phyloP scores from a whole-genome alignment of 1,140 invertebrate species.

The Tetramorium parvispinum region DNA sequence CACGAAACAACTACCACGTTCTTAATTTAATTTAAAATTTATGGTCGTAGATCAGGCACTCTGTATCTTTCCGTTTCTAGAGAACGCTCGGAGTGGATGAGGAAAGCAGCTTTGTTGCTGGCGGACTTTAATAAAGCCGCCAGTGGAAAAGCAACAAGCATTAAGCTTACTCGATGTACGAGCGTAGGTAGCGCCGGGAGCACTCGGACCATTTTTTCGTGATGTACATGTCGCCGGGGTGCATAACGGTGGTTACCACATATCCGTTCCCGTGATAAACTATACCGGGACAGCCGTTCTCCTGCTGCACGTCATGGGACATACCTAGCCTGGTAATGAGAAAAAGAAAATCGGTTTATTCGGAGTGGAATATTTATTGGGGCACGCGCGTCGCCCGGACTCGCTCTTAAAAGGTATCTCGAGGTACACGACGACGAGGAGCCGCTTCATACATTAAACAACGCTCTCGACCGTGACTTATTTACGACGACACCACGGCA shows the following conservation, averaged over 20 bases:
- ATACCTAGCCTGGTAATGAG: constrained; percentile 85
- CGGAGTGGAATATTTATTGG: constrained; percentile 48
- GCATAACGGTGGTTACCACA: constrained; percentile 73
- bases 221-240: constrained; percentile 68
- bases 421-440: constrained; percentile 28
- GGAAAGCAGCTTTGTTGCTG: constrained; percentile 30
- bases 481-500: constrained; percentile 56
- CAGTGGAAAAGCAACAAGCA: constrained; percentile 46
- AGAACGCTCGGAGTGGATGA: constrained; percentile 29
- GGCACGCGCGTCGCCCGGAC: constrained; percentile 35
- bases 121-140: constrained; percentile 46
- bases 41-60: neutral
- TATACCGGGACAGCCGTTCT: constrained; percentile 71
- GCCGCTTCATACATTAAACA: constrained; percentile 62
- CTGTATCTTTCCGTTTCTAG: neutral
- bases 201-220: constrained; percentile 75
- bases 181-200: constrained; percentile 66
- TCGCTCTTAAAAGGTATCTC: constrained; percentile 55
- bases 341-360: constrained; percentile 49
- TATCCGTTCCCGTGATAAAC: constrained; percentile 56
- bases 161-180: constrained; percentile 72
- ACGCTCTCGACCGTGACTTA: constrained; percentile 54
- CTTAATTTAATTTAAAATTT: constrained; percentile 55
- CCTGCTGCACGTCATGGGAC: constrained; percentile 85
- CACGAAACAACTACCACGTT: neutral